Conservation (phyloP, 2,888 invertebrate species). For the Copidosoma aretas region DNA sequence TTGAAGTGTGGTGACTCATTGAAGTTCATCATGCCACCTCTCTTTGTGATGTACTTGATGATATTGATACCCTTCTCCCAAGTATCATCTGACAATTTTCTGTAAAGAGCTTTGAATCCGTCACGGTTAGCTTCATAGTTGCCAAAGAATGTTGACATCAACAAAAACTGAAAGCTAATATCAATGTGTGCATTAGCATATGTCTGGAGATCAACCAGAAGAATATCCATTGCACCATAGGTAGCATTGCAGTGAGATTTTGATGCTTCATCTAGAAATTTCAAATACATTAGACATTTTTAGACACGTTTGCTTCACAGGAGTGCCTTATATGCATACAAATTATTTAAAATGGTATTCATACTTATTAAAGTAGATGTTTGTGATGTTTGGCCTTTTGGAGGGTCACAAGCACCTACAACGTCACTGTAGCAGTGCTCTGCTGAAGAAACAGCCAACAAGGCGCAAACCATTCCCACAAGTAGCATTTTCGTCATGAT, state of each 20-base stretch:
- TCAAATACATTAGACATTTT: conserved; percentile 25
- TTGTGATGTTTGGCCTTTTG: conserved; percentile 56
- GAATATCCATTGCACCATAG: conserved; percentile 68
- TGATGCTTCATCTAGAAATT: conserved; percentile 44
- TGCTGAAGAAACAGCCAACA: conserved; percentile 65
- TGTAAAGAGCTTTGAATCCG: conserved; percentile 79
- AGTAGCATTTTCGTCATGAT: conserved; percentile 66
- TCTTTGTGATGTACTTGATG: conserved; percentile 78
- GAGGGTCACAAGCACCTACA: conserved; percentile 66
- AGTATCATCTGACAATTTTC: conserved; percentile 74
- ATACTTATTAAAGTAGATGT: conserved; percentile 27
- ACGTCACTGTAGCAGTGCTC: conserved; percentile 72
- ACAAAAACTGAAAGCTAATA: conserved; percentile 77
- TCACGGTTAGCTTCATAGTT: conserved; percentile 78
- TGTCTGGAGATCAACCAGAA: conserved; percentile 64
- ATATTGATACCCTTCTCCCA: conserved; percentile 78
- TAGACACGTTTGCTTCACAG: neutral
- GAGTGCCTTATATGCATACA: neutral
- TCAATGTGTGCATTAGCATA: conserved; percentile 73
- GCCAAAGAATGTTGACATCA: conserved; percentile 78
- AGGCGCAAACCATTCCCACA: conserved; percentile 64
- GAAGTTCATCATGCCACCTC: conserved; percentile 73
- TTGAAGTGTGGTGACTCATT: conserved; percentile 55
- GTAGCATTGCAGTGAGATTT: conserved; percentile 69
- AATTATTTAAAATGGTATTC: conserved; percentile 1